Conservation (phyloP, 1,140 invertebrate species). For the Catajapyx aquilonaris region DNA sequence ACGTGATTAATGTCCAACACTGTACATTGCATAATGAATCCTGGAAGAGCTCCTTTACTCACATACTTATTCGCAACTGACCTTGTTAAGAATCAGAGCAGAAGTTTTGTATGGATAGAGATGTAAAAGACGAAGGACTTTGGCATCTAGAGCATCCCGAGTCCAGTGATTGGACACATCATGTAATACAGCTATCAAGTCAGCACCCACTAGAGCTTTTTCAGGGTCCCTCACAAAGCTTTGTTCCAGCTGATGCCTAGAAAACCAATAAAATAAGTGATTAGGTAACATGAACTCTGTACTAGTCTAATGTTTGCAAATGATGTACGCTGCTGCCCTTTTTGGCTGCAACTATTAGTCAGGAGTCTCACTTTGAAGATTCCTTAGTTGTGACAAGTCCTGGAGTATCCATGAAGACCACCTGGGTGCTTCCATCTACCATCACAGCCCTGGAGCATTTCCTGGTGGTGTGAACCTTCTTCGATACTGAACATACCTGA, state of each 20-base stretch:
- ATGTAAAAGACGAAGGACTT: conserved; percentile 44
- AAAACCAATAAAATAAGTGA: conserved; percentile 7
- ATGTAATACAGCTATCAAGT: conserved; percentile 66
- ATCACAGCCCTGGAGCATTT: conserved; percentile 45
- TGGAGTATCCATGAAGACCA: conserved; percentile 52
- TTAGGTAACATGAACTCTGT: conserved; percentile 9
- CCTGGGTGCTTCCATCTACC: conserved; percentile 49
- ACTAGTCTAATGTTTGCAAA: not conserved
- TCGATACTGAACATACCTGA: conserved; percentile 66
- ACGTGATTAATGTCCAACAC: no score
- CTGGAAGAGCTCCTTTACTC: no score
- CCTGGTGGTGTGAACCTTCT: conserved; percentile 76
- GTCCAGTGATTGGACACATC: conserved; percentile 52
- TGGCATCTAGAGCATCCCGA: conserved; percentile 37
- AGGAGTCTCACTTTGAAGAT: not conserved
- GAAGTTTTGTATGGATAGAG: conserved; percentile 37
- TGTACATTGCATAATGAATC: no score
- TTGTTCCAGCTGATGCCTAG: conserved; percentile 39
- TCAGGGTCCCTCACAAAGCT: conserved; percentile 41
- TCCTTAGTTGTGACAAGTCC: not conserved
- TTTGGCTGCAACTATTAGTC: not conserved
- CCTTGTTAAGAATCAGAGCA: conserved; percentile 75
- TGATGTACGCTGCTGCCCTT: not conserved
- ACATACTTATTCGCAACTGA: no score
- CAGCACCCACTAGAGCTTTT: conserved; percentile 41